Evolutionary conservation across 2,113 vertebrate species (phyloP).

Genomic region (Lonchura striata): DNA sequence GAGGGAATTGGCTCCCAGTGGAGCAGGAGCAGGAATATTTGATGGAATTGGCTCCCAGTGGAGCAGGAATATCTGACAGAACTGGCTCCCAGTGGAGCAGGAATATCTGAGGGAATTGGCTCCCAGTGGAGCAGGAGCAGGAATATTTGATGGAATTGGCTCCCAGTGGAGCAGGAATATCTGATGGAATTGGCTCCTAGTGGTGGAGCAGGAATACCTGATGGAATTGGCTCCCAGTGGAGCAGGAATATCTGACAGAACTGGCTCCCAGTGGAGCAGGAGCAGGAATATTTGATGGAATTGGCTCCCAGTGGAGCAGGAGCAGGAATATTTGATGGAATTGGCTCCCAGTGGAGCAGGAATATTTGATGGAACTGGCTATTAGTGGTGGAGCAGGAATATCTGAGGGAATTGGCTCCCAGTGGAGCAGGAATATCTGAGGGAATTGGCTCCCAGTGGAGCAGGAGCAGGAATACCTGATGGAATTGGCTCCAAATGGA

Average conservation of each 20-base stretch:
- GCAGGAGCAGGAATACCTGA: neutral
- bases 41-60: too few relatives aligned
- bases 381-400: too few relatives aligned
- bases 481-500: too few relatives aligned
- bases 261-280: rapidly evolving
- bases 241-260: rapidly evolving
- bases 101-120: rapidly evolving
- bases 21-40: too few relatives aligned
- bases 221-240: neutral
- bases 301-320: too few relatives aligned
- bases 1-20: neutral
- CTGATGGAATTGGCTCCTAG: rapidly evolving
- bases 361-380: rapidly evolving
- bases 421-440: too few relatives aligned
- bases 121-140: neutral
- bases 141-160: rapidly evolving
- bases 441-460: too few relatives aligned
- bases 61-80: too few relatives aligned
- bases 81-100: too few relatives aligned
- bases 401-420: rapidly evolving
- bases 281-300: rapidly evolving
- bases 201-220: rapidly evolving
- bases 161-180: too few relatives aligned
- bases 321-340: too few relatives aligned
- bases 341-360: too few relatives aligned